Evolutionary conservation across 2,113 vertebrate species (phyloP), one percentile per base, ranked within the genome.

Genomic region (Potamarius usumacintae): DNA sequence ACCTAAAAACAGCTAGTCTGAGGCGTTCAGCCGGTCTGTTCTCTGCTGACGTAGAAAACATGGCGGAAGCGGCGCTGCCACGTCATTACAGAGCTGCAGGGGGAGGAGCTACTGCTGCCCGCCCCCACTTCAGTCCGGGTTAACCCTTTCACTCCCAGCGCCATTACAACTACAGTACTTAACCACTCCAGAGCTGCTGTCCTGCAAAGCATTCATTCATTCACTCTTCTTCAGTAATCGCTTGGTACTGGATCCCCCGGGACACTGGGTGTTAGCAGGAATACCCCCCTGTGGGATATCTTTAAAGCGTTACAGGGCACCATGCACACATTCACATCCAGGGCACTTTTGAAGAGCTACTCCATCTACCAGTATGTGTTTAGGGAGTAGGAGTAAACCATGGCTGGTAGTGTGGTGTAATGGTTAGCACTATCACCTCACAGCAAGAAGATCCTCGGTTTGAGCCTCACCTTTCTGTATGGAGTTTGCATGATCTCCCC

Each of bases 31-130:
- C 9, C 30, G 74, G 58, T 55, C 55, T 48, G 48, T 60, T 15
- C 9, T 8, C 42, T 79, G 88, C 89, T 91, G 88, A 91, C 90
- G 90, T 91, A 89, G 84, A 50, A 60, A 92, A 90, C 76, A 92
- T 92, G 91, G 91, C 91, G n/a, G 88, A 86, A 34, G 55, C 1
- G 34, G 62, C 65, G 72, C 76, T 90, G 91, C 91, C 91, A 92
- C 91, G 91, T 92, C 90, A 85, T 82, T 60, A 60, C 25, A 62
- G 20, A 50, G 55, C 84, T 48, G 82, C 74, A 88, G 89, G 30
- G 34, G 82, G 65, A 55, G 86, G 88, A 52, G 83, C 79, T 62
- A 22, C 0, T 7, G 2, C 57, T 22, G 7, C 30, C 14, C 14
- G 57, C 57, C 25, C 14, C 79, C 25, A 30, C 15, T 7, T 0